Conservation (phyloP, 1,140 invertebrate species). For the Manduca sexta region DNA sequence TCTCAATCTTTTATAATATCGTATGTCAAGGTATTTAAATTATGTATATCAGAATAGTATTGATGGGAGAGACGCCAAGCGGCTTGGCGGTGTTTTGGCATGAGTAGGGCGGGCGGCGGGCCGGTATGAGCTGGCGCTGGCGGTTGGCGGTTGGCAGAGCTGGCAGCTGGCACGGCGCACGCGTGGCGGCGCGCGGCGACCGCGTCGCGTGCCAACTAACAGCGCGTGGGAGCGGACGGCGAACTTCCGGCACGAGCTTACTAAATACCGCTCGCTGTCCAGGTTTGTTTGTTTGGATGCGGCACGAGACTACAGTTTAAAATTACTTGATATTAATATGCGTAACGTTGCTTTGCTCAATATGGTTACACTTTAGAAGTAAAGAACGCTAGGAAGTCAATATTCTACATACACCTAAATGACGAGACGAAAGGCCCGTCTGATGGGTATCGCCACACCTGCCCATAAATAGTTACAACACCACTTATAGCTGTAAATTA, state of each 20-base stretch:
- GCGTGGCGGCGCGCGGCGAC: conserved; percentile 12
- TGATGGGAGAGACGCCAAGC: no score
- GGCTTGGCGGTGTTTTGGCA: background rate
- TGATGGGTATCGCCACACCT: no score
- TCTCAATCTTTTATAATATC: no score
- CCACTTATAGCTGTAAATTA: no score
- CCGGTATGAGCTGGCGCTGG: background rate
- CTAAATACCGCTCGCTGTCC: background rate
- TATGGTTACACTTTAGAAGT: no score
- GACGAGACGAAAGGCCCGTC: no score
- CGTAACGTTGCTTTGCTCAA: no score
- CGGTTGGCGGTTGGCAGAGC: conserved; percentile 1
- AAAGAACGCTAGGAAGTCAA: no score
- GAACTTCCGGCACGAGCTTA: conserved; percentile 42
- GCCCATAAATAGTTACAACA: no score
- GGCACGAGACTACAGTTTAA: background rate
- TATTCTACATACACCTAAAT: no score
- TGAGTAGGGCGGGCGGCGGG: background rate
- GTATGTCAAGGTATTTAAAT: no score
- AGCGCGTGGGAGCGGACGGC: conserved; percentile 49
- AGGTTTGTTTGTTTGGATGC: background rate
- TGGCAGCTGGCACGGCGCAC: conserved; percentile 8
- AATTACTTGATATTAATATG: background rate
- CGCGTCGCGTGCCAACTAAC: conserved; percentile 47
- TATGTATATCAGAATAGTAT: no score